Conservation (phyloP, 2,888 invertebrate genomes). For the Penaeus monodon region DNA sequence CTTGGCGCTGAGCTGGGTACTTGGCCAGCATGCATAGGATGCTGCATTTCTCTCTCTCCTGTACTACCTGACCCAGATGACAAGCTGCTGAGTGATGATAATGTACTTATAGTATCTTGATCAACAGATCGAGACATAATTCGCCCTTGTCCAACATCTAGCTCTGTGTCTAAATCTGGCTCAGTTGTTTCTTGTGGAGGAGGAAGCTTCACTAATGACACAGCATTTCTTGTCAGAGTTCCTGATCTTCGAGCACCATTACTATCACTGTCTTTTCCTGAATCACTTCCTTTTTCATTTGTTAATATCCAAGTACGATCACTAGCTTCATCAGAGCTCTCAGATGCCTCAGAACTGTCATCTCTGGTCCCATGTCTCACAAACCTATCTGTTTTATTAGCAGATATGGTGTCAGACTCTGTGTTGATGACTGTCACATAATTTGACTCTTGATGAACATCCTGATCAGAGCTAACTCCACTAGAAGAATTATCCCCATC, state of each 20-base stretch:
- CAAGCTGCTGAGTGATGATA: slow-evolving; percentile 61
- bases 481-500: slow-evolving; percentile 91
- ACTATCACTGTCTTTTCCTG: slow-evolving; percentile 68
- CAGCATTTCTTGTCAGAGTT: slow-evolving; percentile 78
- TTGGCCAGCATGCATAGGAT: slow-evolving; percentile 25
- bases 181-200: slow-evolving; percentile 79
- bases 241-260: slow-evolving; percentile 67
- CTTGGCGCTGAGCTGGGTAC: slow-evolving; percentile 23
- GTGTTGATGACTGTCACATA: slow-evolving; percentile 70
- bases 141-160: slow-evolving; percentile 65
- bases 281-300: slow-evolving; percentile 62
- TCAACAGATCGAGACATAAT: slow-evolving; percentile 44
- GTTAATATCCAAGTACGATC: slow-evolving; percentile 65
- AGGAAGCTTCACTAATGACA: slow-evolving; percentile 83
- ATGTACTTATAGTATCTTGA: slow-evolving; percentile 56
- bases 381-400: slow-evolving; percentile 66
- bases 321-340: slow-evolving; percentile 66
- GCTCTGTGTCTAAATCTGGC: slow-evolving; percentile 75
- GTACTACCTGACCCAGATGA: slow-evolving; percentile 60
- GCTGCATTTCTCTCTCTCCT: slow-evolving; percentile 46
- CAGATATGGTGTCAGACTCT: slow-evolving; percentile 68
- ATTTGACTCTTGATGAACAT: slow-evolving; percentile 68
- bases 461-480: slow-evolving; percentile 89
- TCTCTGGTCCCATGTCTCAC: slow-evolving; percentile 58
- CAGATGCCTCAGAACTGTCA: slow-evolving; percentile 65